Evolutionary conservation across 2,113 vertebrate genomes (phyloP).

Genomic region (Salvator merianae): DNA sequence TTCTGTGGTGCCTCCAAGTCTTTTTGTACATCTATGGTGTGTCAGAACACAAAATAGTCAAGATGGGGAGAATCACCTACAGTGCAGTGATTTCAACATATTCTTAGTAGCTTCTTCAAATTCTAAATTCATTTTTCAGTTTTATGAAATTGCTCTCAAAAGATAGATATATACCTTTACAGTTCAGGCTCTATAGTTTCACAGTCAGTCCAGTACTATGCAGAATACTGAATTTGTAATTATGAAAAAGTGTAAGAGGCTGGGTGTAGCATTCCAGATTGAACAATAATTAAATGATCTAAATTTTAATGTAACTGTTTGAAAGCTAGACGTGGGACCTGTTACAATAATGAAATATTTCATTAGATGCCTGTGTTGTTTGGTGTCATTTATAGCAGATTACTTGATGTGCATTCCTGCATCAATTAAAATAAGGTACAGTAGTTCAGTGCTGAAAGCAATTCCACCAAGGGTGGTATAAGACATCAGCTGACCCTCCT

Average conservation of each 20-base stretch:
- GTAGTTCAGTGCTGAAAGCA: background rate
- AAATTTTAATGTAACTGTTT: background rate
- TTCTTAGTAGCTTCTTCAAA: background rate
- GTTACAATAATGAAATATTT: background rate
- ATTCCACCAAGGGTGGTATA: background rate
- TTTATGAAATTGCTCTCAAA: background rate
- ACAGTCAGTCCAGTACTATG: background rate
- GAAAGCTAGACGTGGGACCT: background rate
- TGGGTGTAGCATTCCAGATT: background rate
- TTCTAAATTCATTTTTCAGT: background rate
- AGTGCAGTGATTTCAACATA: background rate
- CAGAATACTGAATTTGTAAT: too few species aligned
- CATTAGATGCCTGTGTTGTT: background rate
- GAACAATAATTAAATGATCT: background rate
- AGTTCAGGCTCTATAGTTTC: background rate
- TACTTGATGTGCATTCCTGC: background rate
- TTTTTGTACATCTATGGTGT: background rate
- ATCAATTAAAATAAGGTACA: background rate
- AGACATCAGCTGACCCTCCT: rapidly evolving
- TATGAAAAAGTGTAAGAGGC: background rate
- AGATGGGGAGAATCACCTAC: background rate
- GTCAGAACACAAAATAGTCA: background rate
- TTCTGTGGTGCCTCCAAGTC: background rate
- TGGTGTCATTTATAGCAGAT: background rate
- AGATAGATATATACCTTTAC: background rate